Evolutionary conservation across 2,888 invertebrate species (phyloP).

Genomic region (Epistrophella euchroma): DNA sequence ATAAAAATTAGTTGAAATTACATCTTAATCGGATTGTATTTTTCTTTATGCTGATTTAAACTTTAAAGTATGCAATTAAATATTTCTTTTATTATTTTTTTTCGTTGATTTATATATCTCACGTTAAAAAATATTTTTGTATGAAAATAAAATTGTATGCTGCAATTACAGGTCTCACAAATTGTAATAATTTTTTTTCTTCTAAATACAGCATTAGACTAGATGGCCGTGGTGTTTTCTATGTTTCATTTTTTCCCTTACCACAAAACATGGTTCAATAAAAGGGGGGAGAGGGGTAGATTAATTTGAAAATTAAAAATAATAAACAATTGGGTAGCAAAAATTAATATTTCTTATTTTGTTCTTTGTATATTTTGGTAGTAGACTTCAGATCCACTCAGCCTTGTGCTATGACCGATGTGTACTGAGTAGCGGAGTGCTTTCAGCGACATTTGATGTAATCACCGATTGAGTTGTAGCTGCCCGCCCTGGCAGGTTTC

Average conservation of each 20-base stretch:
- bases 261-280: slow-evolving; percentile 49
- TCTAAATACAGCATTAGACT: slow-evolving; percentile 50
- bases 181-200: not conserved
- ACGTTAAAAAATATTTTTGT: slow-evolving; percentile 69
- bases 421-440: slow-evolving; percentile 82
- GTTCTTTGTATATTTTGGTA: slow-evolving; percentile 17
- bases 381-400: slow-evolving; percentile 81
- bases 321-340: slow-evolving; percentile 52
- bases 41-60: slow-evolving; percentile 17
- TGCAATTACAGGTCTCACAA: not conserved
- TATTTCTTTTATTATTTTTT: slow-evolving; percentile 21
- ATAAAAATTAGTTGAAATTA: slow-evolving; percentile 66
- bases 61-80: slow-evolving; percentile 40
- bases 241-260: slow-evolving; percentile 37
- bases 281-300: slow-evolving; percentile 7
- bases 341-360: slow-evolving; percentile 22
- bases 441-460: slow-evolving; percentile 82
- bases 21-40: slow-evolving; percentile 42
- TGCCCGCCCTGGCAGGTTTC: slow-evolving; percentile 50
- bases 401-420: slow-evolving; percentile 83
- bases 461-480: slow-evolving; percentile 78
- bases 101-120: slow-evolving; percentile 70
- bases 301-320: slow-evolving; percentile 41
- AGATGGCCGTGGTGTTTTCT: slow-evolving; percentile 70
- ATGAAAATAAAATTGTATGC: slow-evolving; percentile 67